phyloP scores from a whole-genome alignment of 30 jellyfish, hydroid and myxozoan genomes.

The Cassiopea xamachana region DNA sequence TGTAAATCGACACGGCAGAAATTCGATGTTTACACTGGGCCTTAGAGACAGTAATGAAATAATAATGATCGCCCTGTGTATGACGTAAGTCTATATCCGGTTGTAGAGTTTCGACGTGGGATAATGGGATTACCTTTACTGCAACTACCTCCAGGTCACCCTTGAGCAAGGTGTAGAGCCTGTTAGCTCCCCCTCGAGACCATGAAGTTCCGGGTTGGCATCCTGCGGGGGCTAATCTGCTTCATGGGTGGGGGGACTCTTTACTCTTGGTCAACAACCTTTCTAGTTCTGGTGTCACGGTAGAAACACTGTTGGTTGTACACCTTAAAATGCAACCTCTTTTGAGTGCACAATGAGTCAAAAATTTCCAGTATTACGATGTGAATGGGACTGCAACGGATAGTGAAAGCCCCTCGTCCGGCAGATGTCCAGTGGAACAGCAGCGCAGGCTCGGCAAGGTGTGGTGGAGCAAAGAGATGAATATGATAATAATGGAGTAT shows the following conservation, averaged over 20 bases:
- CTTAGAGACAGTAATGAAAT: too few species aligned
- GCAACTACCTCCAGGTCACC: constrained; percentile 7
- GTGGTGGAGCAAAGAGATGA: too few species aligned
- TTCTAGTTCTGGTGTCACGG: constrained; percentile 11
- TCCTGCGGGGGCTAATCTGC: constrained; percentile 6
- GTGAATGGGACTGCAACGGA: too few species aligned
- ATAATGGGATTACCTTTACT: constrained; percentile 1
- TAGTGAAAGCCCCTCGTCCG: too few species aligned
- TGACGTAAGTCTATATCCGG: neutral
- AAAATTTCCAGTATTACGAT: too few species aligned
- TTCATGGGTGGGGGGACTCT: constrained; percentile 10
- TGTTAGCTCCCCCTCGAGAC: constrained; percentile 16
- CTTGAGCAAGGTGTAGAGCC: constrained; percentile 1
- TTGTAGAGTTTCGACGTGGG: constrained; percentile 18
- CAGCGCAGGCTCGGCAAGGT: too few species aligned
- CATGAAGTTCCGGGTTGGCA: neutral
- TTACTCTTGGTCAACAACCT: neutral
- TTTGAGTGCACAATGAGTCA: neutral
- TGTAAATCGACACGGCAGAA: too few species aligned
- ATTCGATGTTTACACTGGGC: too few species aligned
- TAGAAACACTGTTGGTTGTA: constrained; percentile 7
- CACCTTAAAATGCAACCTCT: neutral
- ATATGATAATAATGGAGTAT: too few species aligned
- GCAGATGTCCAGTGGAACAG: too few species aligned
- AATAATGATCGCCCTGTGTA: too few species aligned